These are phyloP conservation scores for Threskiornis aethiopicus DNA, from an alignment of 2,797 vertebrate species.

Conservation along the genomic window DNA sequence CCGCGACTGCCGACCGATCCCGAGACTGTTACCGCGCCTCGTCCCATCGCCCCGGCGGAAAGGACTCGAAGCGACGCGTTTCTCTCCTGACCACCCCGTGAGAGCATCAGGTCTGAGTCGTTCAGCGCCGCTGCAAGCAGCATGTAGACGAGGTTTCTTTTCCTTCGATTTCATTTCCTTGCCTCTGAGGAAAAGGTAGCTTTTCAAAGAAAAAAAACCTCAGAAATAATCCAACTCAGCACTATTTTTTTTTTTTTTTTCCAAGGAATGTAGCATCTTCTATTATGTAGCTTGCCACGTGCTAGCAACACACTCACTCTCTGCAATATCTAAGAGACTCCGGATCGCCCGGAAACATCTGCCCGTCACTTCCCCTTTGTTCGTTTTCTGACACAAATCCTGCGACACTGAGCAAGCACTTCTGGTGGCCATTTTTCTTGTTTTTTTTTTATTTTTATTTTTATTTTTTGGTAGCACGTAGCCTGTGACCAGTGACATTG, in stretches of 20 bases:
- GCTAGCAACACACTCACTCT: conserved; percentile 33
- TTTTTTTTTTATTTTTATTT: no score
- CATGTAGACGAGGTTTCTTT: not conserved
- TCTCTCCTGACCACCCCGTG: not conserved
- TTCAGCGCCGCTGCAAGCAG: not conserved
- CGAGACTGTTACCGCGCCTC: not conserved
- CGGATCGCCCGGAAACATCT: not conserved
- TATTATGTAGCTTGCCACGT: conserved; percentile 68
- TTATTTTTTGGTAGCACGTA: not conserved
- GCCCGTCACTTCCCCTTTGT: not conserved
- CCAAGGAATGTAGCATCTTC: conserved; percentile 79
- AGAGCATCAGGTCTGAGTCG: not conserved
- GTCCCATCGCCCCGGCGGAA: not conserved
- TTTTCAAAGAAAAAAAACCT: not conserved
- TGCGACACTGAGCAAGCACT: not conserved
- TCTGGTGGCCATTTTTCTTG: not conserved
- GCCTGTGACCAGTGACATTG: conserved; percentile 14
- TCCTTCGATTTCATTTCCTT: not conserved
- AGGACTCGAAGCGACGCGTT: not conserved
- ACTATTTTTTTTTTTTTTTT: not conserved
- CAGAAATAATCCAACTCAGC: conserved; percentile 19
- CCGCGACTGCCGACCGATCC: not conserved
- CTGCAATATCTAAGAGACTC: conserved; percentile 51
- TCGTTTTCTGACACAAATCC: not conserved
- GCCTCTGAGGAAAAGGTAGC: not conserved